These are phyloP conservation scores for Cyclophora punctaria DNA, from an alignment of 2,888 invertebrate genomes.

Conservation along the genomic window DNA sequence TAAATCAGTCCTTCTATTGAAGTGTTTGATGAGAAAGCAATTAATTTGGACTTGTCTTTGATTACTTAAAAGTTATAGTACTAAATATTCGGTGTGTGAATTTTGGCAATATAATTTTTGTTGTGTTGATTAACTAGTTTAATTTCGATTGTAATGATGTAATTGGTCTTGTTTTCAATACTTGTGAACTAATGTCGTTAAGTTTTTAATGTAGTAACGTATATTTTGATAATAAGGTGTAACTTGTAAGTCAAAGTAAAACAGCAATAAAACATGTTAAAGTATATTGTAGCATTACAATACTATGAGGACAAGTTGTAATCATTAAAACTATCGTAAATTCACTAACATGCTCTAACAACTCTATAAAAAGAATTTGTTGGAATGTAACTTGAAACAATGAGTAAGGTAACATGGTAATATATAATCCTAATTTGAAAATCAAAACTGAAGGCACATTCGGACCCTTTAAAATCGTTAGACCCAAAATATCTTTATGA, in stretches of 20 bases:
- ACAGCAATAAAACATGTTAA: no score
- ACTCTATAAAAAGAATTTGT: no score
- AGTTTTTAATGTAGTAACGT: slow-evolving; percentile 3
- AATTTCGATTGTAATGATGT: slow-evolving; percentile 8
- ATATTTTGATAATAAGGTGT: background rate
- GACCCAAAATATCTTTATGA: slow-evolving; percentile 7
- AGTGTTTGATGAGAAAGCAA: slow-evolving; percentile 55
- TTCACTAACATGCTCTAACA: no score
- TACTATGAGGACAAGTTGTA: no score
- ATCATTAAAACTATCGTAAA: no score
- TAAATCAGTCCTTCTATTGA: slow-evolving; percentile 21
- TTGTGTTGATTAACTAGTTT: slow-evolving; percentile 25
- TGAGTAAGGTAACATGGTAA: no score
- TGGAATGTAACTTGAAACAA: no score
- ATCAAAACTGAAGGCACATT: no score
- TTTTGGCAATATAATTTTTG: slow-evolving; percentile 31
- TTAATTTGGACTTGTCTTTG: slow-evolving; percentile 47
- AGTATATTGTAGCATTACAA: no score
- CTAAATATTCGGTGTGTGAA: slow-evolving; percentile 34
- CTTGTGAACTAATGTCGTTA: slow-evolving; percentile 8
- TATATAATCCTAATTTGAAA: no score
- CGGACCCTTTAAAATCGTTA: no score
- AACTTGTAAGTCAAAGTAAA: no score
- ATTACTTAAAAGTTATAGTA: background rate
- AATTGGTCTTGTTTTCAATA: slow-evolving; percentile 8